Percentiles rank a stretch among this genome's conserved stretches.
Conservation (phyloP, 2,888 invertebrate species). For the Amphimallon solstitiale region DNA sequence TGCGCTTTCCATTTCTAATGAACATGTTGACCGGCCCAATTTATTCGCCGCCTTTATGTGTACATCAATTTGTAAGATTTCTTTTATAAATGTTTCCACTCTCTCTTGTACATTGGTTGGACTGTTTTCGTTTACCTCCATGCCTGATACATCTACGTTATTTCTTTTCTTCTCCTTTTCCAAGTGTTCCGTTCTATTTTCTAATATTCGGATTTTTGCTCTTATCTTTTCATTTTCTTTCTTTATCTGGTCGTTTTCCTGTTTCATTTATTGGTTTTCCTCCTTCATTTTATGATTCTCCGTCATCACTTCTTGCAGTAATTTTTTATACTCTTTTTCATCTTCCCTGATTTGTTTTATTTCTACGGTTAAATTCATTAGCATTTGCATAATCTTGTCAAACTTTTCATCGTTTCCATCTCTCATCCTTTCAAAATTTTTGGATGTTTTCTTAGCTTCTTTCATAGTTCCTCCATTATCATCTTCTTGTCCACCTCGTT, state of each 20-base stretch:
- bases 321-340: background rate
- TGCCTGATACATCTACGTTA: background rate
- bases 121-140: background rate
- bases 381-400: background rate
- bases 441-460: no score
- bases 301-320: background rate
- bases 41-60: no score
- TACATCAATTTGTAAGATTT: no score
- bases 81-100: no score
- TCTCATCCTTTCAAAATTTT: no score
- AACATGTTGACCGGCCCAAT: no score
- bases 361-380: background rate
- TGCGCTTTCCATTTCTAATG: no score
- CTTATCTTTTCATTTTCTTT: background rate
- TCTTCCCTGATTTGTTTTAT: background rate
- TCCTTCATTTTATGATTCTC: background rate
- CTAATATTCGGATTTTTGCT: background rate
- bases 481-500: no score
- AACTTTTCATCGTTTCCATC: background rate
- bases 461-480: no score
- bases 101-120: background rate
- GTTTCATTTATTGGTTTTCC: background rate
- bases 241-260: background rate
- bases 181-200: background rate
- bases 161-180: conserved; percentile 3